Base-by-base conservation (phyloP, 2,113 vertebrate species). In the Galeopterus variegatus region DNA sequence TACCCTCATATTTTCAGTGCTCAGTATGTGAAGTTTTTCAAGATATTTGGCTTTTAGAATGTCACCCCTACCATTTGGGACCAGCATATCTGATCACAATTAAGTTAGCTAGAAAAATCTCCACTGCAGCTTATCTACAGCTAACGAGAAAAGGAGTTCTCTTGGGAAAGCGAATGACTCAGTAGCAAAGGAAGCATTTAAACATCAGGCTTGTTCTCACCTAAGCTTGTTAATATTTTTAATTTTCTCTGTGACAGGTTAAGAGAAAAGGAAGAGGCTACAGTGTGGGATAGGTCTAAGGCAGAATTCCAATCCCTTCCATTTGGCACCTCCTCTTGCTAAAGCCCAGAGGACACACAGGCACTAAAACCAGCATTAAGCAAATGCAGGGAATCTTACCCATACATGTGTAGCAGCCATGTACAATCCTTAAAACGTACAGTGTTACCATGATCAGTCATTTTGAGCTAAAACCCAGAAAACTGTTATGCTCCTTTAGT, bases 61-160 rank as follows among this genome's bases (percentile, higher is more conserved):
- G 33, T 69, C 19, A 33, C 12, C 4, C 23, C 8, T 41, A 45
- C 62, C 15, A 45, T 17, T 54, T 60, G 41, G 15, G 72, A 85
- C 28, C 62, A 86, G 67, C 26, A 41, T 33, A 45, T 95, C 67
- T 73, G 33, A 41, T 94, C 72, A 56, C 77, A 75, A 52, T 70
- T 31, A 96, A 48, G 31, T 56, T 64, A n/a, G 21, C 76, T 36
- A 33, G 33, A 45, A 77, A 82, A 62, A 48, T 58, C 31, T 93
- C 69, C 41, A 9, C 1, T 11, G 54, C 4, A 21, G 54, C 75
- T 81, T 50, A 56, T 50, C 5, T n/a, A 31, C 19, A 36, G n/a
- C 33, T 52, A 90, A 41, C 19, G 70, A 86, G 72, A 88, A 94
- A 90, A 81, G 28, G 41, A 80, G 87, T 75, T 72, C 19, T 26